These are phyloP conservation scores for Nasonia longicornis DNA, from an alignment of 1,140 invertebrate species.

Conservation along the genomic window DNA sequence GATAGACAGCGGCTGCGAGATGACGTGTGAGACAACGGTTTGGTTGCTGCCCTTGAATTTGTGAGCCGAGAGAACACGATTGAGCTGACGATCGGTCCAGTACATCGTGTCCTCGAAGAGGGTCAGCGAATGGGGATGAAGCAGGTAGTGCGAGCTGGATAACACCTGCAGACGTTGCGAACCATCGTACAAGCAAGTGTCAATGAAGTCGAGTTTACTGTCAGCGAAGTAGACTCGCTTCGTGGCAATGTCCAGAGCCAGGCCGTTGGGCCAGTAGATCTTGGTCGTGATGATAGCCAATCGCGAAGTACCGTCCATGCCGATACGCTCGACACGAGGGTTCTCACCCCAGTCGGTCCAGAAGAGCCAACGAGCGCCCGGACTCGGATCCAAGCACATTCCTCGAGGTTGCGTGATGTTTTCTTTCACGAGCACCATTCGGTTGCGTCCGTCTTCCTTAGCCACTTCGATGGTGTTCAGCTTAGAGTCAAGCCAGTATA, in stretches of 20 bases:
- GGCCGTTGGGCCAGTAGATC: constrained; percentile 98
- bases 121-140: constrained; percentile 96
- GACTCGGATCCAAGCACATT: constrained; percentile 92
- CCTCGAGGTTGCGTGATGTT: constrained; percentile 96
- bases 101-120: constrained; percentile 94
- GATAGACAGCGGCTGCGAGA: constrained; percentile 93
- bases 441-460: constrained; percentile 83
- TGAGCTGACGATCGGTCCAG: constrained; percentile 96
- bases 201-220: constrained; percentile 97
- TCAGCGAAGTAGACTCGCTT: constrained; percentile 97
- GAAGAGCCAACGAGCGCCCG: constrained; percentile 87
- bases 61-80: constrained; percentile 87
- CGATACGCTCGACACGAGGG: constrained; percentile 93
- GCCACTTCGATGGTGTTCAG: constrained; percentile 94
- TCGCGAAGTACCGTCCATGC: constrained; percentile 93
- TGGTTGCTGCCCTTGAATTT: constrained; percentile 93
- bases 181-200: constrained; percentile 98
- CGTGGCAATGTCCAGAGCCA: constrained; percentile 94
- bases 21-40: constrained; percentile 92
- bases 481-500: constrained; percentile 97
- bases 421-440: constrained; percentile 89
- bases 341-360: constrained; percentile 99
- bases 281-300: constrained; percentile 93
- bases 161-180: constrained; percentile 88
- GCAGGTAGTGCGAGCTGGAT: constrained; percentile 88